These are phyloP conservation scores for Acanthopleura granulata DNA, from an alignment of 2,888 invertebrate species.

Conservation along the genomic window DNA sequence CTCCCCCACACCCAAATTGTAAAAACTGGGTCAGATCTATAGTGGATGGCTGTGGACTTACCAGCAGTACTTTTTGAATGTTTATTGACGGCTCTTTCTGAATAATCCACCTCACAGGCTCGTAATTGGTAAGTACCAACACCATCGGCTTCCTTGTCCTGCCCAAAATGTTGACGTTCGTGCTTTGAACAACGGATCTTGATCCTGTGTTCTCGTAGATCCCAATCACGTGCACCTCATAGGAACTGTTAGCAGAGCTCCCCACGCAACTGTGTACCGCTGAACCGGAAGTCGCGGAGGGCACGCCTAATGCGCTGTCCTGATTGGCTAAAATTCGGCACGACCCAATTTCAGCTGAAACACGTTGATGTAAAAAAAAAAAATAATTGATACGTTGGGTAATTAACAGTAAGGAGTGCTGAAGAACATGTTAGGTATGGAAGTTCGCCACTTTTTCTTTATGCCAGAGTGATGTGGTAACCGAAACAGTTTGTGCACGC, in stretches of 20 bases:
- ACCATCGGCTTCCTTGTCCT: background rate
- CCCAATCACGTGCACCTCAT: no score
- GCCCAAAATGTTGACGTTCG: background rate
- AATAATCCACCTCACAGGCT: background rate
- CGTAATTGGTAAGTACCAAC: no score
- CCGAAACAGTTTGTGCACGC: no score
- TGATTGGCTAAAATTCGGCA: background rate
- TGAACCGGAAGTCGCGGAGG: background rate
- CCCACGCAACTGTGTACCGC: background rate
- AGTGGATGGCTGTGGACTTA: no score
- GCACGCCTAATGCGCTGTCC: background rate
- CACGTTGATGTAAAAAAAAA: background rate
- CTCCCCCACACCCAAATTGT: no score
- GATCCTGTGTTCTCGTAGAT: background rate
- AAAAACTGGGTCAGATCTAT: no score
- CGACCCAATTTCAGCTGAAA: slow-evolving; percentile 12
- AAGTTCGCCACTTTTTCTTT: no score
- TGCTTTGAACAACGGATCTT: background rate
- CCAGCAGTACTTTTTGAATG: background rate
- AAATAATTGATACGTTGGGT: no score
- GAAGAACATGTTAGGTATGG: no score
- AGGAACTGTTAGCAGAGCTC: no score
- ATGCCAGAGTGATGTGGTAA: no score
- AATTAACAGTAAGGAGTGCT: no score
- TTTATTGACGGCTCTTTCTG: background rate